Percentiles rank a stretch among this genome's conserved stretches.
Evolutionary conservation across 2,888 invertebrate genomes (phyloP).

Genomic region (Lampropteryx suffumata): DNA sequence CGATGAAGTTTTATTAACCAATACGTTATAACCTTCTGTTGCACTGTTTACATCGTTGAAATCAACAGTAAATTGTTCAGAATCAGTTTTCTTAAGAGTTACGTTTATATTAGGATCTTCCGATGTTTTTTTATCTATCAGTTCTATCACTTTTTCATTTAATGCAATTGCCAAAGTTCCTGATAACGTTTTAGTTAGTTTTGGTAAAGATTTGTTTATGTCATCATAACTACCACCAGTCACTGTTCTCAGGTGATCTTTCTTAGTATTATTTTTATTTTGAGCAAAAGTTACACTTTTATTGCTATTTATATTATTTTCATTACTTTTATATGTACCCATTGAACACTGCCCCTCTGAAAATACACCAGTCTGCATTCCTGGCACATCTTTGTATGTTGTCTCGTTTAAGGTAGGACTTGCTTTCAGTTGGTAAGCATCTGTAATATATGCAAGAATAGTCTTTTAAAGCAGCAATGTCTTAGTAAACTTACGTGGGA

Average conservation of each 20-base stretch:
- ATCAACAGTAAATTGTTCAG: constrained; percentile 41
- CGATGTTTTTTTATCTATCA: constrained; percentile 42
- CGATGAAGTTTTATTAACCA: constrained; percentile 38
- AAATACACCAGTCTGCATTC: constrained; percentile 6
- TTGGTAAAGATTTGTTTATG: constrained; percentile 23
- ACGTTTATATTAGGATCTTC: constrained; percentile 37
- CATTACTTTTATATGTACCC: background rate
- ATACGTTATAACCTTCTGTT: constrained; percentile 29
- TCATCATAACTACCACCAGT: constrained; percentile 1
- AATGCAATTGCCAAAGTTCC: constrained; percentile 46
- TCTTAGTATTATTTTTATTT: constrained; percentile 26
- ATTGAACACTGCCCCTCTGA: background rate
- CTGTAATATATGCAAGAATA: constrained; percentile 44
- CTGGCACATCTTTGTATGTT: background rate
- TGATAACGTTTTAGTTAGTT: constrained; percentile 42
- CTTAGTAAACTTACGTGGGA: constrained; percentile 53
- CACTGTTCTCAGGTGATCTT: constrained; percentile 18
- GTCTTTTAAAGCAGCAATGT: constrained; percentile 3
- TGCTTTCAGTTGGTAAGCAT: constrained; percentile 50
- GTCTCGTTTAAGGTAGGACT: constrained; percentile 6
- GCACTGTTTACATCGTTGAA: constrained; percentile 34
- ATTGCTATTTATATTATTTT: background rate
- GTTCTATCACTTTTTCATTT: constrained; percentile 44
- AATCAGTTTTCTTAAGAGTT: constrained; percentile 39
- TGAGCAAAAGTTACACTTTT: constrained; percentile 16